Evolutionary conservation across 2,888 invertebrate genomes (phyloP), one percentile per base, ranked within the genome.

Genomic region (Mechanitis mazaeus): DNA sequence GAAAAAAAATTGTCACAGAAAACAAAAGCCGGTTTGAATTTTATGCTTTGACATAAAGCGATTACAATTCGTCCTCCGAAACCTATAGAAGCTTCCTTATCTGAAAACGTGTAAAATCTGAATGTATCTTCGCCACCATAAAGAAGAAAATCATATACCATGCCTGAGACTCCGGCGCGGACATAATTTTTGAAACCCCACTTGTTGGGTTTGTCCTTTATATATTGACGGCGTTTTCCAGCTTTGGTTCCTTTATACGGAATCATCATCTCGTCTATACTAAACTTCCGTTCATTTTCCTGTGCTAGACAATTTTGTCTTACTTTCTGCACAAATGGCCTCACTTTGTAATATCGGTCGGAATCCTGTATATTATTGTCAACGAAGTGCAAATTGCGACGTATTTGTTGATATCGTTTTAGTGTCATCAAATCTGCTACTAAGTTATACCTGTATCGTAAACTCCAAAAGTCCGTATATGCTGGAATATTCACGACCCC

Each of bases 261-360:
- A 3, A 77, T 64, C 72, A 77, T 76, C 73, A 76, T 75, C 63
- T 79, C 76, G 64, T 77, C 77, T 5, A 73, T 63, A 45, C 65
- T 69, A 54, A 61, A 74, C 31, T 64, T 61, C 12, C 54, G 67
- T 68, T 73, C 73, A 54, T 72, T 68, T 56, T 71, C 65, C 28
- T 53, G 45, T 35, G 45, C 54, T 46, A 64, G 20, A 64, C 64
- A 64, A 53, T 60, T 60, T 11, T 58, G 20, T 53, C 64, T 35
- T 55, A 64, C 35, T 58, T 55, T 50, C 28, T 58, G 20, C 9
- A 58, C 35, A 33, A 64, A n/a, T 11, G 63, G 66, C 28, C 66
- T 57, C n/a, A 64, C 55, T 64, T 64, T 64, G 38, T 59, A 60
- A 42, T 62, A 64, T 56, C 55, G 38, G 56, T 64, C 60, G n/a